A percentile compares a stretch with the other conserved stretches of the same genome.
Conservation (phyloP, 2,113 vertebrate genomes). For the Columba janthina region DNA sequence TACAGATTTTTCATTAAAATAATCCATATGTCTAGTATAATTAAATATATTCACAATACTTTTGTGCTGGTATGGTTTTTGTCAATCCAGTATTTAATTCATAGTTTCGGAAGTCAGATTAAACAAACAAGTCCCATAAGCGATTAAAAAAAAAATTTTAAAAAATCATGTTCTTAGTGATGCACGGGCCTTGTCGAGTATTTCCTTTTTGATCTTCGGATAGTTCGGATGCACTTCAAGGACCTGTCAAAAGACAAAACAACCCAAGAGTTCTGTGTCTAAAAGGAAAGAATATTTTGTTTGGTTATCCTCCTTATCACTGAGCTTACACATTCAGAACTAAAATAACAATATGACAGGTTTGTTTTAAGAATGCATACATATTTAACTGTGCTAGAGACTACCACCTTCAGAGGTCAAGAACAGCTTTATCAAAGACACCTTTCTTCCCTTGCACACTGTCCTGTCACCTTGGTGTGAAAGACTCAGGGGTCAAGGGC, state of each 20-base stretch:
- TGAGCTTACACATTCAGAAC: neutral
- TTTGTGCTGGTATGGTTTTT: neutral
- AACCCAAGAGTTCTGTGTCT: neutral
- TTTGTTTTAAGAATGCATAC: neutral
- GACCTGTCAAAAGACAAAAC: conserved; percentile 79
- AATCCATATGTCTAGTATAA: neutral
- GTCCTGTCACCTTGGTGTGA: neutral
- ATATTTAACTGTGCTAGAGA: neutral
- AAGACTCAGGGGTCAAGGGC: neutral
- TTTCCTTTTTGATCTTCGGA: conserved; percentile 95
- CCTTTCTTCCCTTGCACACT: neutral
- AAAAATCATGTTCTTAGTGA: conserved; percentile 82
- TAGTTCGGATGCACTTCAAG: conserved; percentile 91
- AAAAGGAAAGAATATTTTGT: neutral
- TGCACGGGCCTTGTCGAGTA: conserved; percentile 93
- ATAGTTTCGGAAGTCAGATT: neutral
- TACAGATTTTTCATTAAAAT: neutral
- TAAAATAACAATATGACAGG: neutral
- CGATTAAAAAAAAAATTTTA: neutral
- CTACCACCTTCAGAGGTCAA: neutral
- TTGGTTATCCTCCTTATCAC: neutral
- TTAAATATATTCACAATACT: neutral
- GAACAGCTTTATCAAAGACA: neutral
- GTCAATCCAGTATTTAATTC: neutral
- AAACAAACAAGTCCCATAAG: neutral